Conservation (phyloP, 2,113 vertebrate species). For the Lathamus discolor region DNA sequence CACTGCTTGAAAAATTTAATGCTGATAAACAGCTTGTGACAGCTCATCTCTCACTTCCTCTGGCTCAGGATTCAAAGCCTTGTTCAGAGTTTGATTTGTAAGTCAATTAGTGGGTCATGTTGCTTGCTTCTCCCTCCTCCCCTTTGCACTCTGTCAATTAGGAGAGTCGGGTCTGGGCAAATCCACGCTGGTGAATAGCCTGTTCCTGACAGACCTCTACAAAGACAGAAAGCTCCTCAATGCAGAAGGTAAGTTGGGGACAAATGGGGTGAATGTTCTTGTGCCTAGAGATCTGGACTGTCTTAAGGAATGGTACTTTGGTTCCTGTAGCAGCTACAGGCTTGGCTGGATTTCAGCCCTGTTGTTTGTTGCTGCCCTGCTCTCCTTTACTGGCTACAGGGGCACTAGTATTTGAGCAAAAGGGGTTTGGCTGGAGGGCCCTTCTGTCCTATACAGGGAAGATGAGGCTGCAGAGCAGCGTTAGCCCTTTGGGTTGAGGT, state of each 20-base stretch:
- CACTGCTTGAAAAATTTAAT: background rate
- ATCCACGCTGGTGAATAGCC: constrained; percentile 96
- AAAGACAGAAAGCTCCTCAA: constrained; percentile 97
- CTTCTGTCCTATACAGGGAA: background rate
- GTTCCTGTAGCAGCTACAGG: background rate
- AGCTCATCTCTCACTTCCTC: background rate
- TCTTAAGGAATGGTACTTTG: background rate
- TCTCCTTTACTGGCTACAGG: background rate
- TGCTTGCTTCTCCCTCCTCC: constrained; percentile 41
- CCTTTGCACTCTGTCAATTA: constrained; percentile 51
- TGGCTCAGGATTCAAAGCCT: constrained; percentile 9
- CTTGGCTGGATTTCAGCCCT: background rate
- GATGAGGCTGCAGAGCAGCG: background rate
- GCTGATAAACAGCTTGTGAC: background rate
- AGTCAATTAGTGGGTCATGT: constrained; percentile 36
- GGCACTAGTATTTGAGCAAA: background rate
- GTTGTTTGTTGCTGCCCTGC: background rate
- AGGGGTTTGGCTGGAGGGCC: background rate
- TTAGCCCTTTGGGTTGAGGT: background rate
- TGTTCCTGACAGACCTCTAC: constrained; percentile 98
- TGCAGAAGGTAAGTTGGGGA: constrained; percentile 86
- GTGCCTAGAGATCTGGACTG: background rate
- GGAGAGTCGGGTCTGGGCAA: constrained; percentile 98
- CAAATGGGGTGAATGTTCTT: background rate
- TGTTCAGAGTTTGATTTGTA: constrained; percentile 30